Evolutionary conservation across 2,888 invertebrate genomes (phyloP).

Genomic region (Parnassius mnemosyne): DNA sequence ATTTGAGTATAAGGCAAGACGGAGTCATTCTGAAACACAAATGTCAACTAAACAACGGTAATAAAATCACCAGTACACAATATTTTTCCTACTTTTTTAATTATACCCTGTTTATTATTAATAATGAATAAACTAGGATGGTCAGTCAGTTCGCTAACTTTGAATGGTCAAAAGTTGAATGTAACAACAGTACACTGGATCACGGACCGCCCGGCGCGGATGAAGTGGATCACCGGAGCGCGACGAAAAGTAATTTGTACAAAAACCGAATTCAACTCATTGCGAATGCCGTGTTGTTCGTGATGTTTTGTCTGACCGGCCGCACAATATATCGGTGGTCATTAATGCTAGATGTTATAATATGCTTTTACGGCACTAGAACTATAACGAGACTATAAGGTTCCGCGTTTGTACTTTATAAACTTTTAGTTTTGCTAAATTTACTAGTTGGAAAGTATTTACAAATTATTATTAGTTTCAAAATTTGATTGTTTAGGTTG

Average conservation of each 20-base stretch:
- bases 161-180: constrained; percentile 25
- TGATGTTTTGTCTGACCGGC: constrained; percentile 79
- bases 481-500: constrained; percentile 21
- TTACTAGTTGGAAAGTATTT: constrained; percentile 39
- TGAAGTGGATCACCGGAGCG: constrained; percentile 76
- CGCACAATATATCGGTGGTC: constrained; percentile 76
- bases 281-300: constrained; percentile 74
- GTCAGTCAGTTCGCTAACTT: constrained; percentile 2
- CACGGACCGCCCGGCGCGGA: constrained; percentile 58
- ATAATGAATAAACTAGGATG: constrained; percentile 11
- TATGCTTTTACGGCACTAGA: constrained; percentile 60
- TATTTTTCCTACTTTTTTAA: constrained; percentile 21
- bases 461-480: constrained; percentile 34
- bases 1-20: constrained; percentile 62
- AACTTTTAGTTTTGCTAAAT: constrained; percentile 48
- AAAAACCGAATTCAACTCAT: constrained; percentile 76
- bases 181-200: constrained; percentile 37
- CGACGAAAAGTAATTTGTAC: constrained; percentile 79
- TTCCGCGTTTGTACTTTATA: constrained; percentile 53
- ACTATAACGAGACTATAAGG: constrained; percentile 70
- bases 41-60: constrained; percentile 41
- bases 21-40: constrained; percentile 47
- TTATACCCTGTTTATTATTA: constrained; percentile 41
- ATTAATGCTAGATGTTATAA: constrained; percentile 61
- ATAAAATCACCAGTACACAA: constrained; percentile 33